phyloP scores from a whole-genome alignment of 2,797 vertebrate genomes.

The Hylomyscus alleni region DNA sequence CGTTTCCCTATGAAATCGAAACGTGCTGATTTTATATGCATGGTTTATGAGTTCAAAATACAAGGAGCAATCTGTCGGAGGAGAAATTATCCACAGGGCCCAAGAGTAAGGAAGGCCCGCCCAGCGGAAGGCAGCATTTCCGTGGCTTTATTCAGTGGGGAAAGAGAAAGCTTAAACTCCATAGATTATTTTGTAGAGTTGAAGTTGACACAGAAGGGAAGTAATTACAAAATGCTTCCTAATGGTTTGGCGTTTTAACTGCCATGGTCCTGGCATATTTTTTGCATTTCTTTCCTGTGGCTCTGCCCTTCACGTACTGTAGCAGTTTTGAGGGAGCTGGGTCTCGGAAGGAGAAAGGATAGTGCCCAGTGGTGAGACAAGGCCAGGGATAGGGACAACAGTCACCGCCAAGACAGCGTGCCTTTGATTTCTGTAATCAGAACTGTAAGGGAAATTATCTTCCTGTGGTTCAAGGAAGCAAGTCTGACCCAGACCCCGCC shows the following conservation, averaged over 20 bases:
- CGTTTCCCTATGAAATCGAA: constrained; percentile 63
- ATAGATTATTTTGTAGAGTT: constrained; percentile 69
- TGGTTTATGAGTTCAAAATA: constrained; percentile 75
- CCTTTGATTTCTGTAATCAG: constrained; percentile 63
- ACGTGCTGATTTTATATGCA: constrained; percentile 81
- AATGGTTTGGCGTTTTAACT: background rate
- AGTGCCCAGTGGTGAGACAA: background rate
- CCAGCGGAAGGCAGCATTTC: background rate
- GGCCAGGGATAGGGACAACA: constrained; percentile 44
- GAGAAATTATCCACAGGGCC: constrained; percentile 55
- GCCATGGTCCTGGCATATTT: background rate
- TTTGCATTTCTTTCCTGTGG: background rate
- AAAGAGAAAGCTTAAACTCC: constrained; percentile 35
- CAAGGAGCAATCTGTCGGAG: constrained; percentile 54
- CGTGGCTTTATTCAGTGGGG: background rate
- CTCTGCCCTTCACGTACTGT: background rate
- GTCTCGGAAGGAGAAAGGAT: background rate
- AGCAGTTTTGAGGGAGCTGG: background rate
- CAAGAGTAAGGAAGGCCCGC: background rate
- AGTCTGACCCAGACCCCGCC: constrained; percentile 23
- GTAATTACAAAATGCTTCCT: constrained; percentile 29
- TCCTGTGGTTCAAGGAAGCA: constrained; percentile 57
- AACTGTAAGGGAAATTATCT: constrained; percentile 67
- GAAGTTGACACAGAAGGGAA: constrained; percentile 37
- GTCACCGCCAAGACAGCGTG: background rate